Percentiles rank a stretch among this genome's conserved stretches.
These are phyloP conservation scores for Nesidiocoris tenuis DNA, from an alignment of 2,888 invertebrate species.

Conservation along the genomic window DNA sequence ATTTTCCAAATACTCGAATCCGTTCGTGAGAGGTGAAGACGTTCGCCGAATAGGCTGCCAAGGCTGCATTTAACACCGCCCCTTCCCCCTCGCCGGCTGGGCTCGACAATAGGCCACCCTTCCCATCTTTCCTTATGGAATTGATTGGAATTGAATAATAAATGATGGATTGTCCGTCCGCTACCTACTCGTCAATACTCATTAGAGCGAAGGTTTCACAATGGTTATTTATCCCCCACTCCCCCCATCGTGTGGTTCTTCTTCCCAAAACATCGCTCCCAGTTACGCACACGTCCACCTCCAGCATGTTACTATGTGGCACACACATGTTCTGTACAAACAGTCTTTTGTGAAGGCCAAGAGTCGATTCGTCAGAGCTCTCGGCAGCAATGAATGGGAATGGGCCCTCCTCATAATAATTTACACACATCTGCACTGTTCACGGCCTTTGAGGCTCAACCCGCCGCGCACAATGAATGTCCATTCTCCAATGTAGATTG, in stretches of 20 bases:
- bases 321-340: conserved; percentile 15
- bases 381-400: neutral
- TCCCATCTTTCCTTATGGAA: conserved; percentile 32
- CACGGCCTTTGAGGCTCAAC: neutral
- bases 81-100: no score
- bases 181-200: conserved; percentile 48
- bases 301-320: neutral
- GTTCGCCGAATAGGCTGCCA: neutral
- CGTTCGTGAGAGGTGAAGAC: neutral
- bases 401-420: conserved; percentile 35
- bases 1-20: no score
- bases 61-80: neutral
- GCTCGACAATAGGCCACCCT: neutral
- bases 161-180: conserved; percentile 48
- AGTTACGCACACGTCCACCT: conserved; percentile 5
- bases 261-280: neutral
- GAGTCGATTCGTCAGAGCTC: conserved; percentile 30
- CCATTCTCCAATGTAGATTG: neutral
- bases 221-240: conserved; percentile 48
- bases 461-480: neutral
- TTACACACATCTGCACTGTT: conserved; percentile 41
- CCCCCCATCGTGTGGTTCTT: neutral
- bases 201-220: conserved; percentile 47
- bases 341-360: conserved; percentile 3
- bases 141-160: conserved; percentile 48